These are phyloP conservation scores for Catostomus latipinnis DNA, from an alignment of 2,797 vertebrate species.

Conservation along the genomic window DNA sequence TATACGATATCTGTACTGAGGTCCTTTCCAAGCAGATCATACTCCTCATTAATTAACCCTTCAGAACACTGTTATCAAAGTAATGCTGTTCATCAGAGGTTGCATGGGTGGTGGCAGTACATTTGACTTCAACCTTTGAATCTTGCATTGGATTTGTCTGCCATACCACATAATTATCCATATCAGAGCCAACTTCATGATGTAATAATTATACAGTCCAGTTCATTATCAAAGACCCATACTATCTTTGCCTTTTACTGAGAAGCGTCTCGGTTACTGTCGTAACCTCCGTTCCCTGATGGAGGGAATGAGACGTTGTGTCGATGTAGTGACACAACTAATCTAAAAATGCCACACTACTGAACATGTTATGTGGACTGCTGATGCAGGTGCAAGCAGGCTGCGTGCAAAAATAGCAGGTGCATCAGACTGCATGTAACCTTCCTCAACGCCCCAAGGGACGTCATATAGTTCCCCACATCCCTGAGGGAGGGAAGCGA, in stretches of 20 bases:
- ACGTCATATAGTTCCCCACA: too few species aligned
- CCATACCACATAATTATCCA: slow-evolving; percentile 15
- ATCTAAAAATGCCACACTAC: too few species aligned
- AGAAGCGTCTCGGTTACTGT: neutral
- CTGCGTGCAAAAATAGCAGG: too few species aligned
- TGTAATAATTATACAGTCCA: slow-evolving; percentile 23
- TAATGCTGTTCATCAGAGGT: slow-evolving; percentile 61
- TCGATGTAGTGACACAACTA: too few species aligned
- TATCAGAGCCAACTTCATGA: slow-evolving; percentile 12
- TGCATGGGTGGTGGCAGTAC: slow-evolving; percentile 25
- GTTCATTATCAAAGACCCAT: slow-evolving; percentile 2
- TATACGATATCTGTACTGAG: neutral
- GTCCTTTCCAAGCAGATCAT: neutral
- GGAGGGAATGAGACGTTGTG: too few species aligned
- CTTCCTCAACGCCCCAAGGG: too few species aligned
- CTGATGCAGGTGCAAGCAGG: too few species aligned
- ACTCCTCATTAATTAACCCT: slow-evolving; percentile 53
- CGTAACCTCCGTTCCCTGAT: too few species aligned
- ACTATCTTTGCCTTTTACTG: slow-evolving; percentile 4
- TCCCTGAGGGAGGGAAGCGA: too few species aligned
- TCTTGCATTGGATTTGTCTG: slow-evolving; percentile 4
- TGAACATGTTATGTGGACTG: too few species aligned
- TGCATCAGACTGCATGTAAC: too few species aligned
- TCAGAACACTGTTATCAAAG: slow-evolving; percentile 58
- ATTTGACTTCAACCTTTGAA: slow-evolving; percentile 28